Evolutionary conservation across 2,797 vertebrate species (phyloP).

Genomic region (Sebastiscus albofasciatus): DNA sequence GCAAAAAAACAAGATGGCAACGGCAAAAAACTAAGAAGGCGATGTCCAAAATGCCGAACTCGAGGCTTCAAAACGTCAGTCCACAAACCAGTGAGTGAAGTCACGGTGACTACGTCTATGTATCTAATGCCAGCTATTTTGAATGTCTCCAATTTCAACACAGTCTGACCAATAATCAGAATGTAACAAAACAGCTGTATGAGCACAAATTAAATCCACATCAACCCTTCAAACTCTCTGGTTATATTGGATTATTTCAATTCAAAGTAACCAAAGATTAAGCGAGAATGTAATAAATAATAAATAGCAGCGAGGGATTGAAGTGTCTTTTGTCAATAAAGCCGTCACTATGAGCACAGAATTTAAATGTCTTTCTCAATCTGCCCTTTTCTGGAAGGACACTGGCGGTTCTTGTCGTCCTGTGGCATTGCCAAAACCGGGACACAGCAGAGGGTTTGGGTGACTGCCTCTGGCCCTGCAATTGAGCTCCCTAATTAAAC

Average conservation of each 20-base stretch:
- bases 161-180: conserved; percentile 1
- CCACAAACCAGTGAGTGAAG: not conserved
- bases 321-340: conserved; percentile 25
- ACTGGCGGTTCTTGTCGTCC: conserved; percentile 50
- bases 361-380: conserved; percentile 41
- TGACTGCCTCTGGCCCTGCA: conserved; percentile 69
- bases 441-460: conserved; percentile 66
- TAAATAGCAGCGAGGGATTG: not conserved
- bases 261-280: conserved; percentile 3
- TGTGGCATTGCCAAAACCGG: conserved; percentile 52
- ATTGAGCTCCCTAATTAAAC: conserved; percentile 80
- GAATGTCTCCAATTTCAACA: not conserved
- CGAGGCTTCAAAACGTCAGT: not conserved
- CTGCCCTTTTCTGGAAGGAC: conserved; percentile 71
- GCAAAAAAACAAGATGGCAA: too few relatives aligned
- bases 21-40: not conserved
- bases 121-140: not conserved
- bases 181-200: not conserved
- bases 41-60: not conserved
- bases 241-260: not conserved
- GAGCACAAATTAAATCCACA: conserved; percentile 13
- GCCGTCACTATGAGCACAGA: conserved; percentile 11
- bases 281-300: not conserved
- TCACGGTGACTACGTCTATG: not conserved
- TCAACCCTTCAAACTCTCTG: not conserved